A percentile compares a stretch with the other conserved stretches of the same genome.
Conservation (phyloP, 2,113 vertebrate genomes). For the Trinectes maculatus region DNA sequence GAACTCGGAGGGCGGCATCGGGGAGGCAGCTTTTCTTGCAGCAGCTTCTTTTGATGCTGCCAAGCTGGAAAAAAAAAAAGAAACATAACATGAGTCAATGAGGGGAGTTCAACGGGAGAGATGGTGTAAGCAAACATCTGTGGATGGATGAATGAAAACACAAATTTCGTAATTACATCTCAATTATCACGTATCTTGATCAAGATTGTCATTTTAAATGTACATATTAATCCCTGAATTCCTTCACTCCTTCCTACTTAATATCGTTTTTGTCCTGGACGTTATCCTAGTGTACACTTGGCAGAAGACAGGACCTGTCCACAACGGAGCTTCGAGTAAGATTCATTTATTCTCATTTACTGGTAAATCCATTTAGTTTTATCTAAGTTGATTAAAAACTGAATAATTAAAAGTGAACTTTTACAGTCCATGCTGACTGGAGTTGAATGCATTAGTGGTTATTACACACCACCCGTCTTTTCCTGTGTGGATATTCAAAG, state of each 20-base stretch:
- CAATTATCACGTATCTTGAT: too few species aligned
- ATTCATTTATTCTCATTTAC: constrained; percentile 3
- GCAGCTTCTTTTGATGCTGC: constrained; percentile 98
- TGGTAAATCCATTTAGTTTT: constrained; percentile 10
- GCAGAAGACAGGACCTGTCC: not conserved
- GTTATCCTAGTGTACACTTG: constrained; percentile 2
- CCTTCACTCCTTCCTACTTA: not conserved
- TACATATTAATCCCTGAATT: not conserved
- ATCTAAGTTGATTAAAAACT: constrained; percentile 50
- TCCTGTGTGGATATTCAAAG: constrained; percentile 23
- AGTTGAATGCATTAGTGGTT: constrained; percentile 13
- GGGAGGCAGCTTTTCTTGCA: constrained; percentile 89
- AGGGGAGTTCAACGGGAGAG: not conserved
- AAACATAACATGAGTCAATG: not conserved
- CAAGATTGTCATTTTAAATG: too few species aligned
- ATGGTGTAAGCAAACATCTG: not conserved
- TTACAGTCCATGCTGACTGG: constrained; percentile 3
- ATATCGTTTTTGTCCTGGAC: not conserved
- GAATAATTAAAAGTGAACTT: constrained; percentile 37
- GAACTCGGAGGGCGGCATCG: constrained; percentile 98
- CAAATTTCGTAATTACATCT: too few species aligned
- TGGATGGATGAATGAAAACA: too few species aligned
- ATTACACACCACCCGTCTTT: constrained; percentile 7
- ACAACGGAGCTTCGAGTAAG: not conserved
- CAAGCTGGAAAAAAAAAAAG: constrained; percentile 82